Evolutionary conservation across 2,888 invertebrate genomes (phyloP).

Genomic region (Sycophila texana): DNA sequence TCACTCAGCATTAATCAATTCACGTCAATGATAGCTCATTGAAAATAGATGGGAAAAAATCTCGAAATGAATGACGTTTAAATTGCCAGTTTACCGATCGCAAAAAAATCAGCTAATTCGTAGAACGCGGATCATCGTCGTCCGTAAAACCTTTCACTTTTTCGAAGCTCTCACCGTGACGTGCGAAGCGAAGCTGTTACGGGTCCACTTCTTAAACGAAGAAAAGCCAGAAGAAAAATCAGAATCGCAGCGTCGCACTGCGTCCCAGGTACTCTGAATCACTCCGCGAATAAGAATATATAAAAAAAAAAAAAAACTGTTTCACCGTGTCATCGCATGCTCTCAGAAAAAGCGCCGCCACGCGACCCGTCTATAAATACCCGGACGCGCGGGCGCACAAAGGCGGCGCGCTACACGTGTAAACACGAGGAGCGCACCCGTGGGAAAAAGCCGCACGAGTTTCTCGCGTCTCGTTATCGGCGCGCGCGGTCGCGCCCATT

Average conservation of each 20-base stretch:
- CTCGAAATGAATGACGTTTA: too few species aligned
- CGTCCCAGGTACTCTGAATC: too few species aligned
- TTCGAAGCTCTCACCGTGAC: too few species aligned
- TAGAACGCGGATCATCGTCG: neutral
- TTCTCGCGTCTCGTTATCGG: neutral
- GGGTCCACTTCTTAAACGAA: too few species aligned
- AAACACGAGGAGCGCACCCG: constrained; percentile 29
- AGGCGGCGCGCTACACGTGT: constrained; percentile 31
- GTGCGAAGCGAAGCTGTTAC: too few species aligned
- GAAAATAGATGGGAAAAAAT: too few species aligned
- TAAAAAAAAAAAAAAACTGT: constrained; percentile 6
- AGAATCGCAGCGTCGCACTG: too few species aligned
- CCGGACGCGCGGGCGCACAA: neutral
- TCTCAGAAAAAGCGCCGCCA: neutral
- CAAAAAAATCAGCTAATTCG: neutral
- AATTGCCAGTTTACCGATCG: neutral
- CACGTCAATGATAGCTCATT: too few species aligned
- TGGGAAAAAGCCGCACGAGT: constrained; percentile 22
- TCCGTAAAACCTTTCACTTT: neutral
- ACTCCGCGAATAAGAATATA: too few species aligned
- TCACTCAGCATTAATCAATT: too few species aligned
- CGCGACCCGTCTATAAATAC: constrained; percentile 10
- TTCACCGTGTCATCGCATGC: constrained; percentile 30
- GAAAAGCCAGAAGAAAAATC: too few species aligned
- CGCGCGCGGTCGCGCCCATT: constrained; percentile 40